Evolutionary conservation across 2,888 invertebrate species (phyloP).

Genomic region (Zygogramma bicolorata): DNA sequence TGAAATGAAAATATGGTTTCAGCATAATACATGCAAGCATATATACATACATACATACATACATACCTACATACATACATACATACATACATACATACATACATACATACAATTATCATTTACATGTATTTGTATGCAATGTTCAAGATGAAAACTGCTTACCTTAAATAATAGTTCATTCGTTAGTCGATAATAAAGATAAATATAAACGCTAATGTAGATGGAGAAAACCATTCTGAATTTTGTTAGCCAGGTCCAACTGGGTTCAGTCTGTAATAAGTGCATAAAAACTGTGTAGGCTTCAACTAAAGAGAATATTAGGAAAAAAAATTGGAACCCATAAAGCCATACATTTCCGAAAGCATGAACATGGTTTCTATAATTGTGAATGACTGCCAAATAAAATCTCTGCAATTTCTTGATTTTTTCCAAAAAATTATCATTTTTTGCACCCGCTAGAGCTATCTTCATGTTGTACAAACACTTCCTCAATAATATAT

Average conservation of each 20-base stretch:
- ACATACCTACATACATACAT: neutral
- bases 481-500: slow-evolving; percentile 4
- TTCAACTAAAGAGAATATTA: slow-evolving; percentile 20
- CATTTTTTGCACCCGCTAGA: neutral
- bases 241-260: neutral
- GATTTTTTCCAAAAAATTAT: slow-evolving; percentile 5
- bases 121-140: no score
- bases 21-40: neutral
- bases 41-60: neutral
- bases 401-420: slow-evolving; percentile 22
- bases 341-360: slow-evolving; percentile 22
- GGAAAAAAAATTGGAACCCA: slow-evolving; percentile 18
- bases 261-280: neutral
- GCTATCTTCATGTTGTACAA: neutral
- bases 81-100: neutral
- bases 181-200: neutral
- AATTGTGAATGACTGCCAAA: slow-evolving; percentile 17
- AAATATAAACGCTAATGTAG: neutral
- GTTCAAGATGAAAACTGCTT: neutral
- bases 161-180: neutral
- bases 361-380: slow-evolving; percentile 19
- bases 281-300: neutral
- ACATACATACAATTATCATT: neutral
- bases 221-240: neutral
- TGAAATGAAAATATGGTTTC: no score